A percentile compares a stretch with the other conserved stretches of the same genome.
Conservation (phyloP, 1,140 invertebrate species). For the Mycetomoellerius zeteki region DNA sequence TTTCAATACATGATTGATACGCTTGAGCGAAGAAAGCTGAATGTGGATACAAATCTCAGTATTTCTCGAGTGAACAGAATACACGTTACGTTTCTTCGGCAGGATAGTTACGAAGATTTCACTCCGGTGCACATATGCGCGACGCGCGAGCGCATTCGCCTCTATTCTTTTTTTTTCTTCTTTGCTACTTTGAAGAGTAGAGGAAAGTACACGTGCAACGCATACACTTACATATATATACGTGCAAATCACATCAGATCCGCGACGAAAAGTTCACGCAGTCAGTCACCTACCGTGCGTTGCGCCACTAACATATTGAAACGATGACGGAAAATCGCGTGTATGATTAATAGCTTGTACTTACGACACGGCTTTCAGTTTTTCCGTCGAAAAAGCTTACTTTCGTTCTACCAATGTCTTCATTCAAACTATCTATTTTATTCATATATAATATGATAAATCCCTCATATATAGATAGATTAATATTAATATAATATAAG, state of each 20-base stretch:
- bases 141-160: slow-evolving; percentile 63
- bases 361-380: slow-evolving; percentile 1
- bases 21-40: slow-evolving; percentile 40
- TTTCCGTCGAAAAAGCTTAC: slow-evolving; percentile 9
- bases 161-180: slow-evolving; percentile 26
- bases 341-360: slow-evolving; percentile 37
- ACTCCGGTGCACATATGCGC: slow-evolving; percentile 61
- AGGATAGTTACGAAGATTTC: slow-evolving; percentile 65
- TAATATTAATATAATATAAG: not conserved
- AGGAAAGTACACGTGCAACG: slow-evolving; percentile 67
- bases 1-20: not conserved
- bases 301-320: slow-evolving; percentile 28
- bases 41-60: not conserved
- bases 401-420: not conserved
- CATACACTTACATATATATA: slow-evolving; percentile 39
- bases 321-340: slow-evolving; percentile 29
- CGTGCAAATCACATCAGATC: slow-evolving; percentile 40
- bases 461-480: not conserved
- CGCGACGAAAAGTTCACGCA: not conserved
- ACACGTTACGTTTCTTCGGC: slow-evolving; percentile 17
- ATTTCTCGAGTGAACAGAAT: not conserved
- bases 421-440: not conserved
- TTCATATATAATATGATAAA: not conserved
- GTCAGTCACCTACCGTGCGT: not conserved
- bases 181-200: not conserved